Base-by-base conservation (phyloP, 2,888 invertebrate genomes). In the Thalpophila matura region DNA sequence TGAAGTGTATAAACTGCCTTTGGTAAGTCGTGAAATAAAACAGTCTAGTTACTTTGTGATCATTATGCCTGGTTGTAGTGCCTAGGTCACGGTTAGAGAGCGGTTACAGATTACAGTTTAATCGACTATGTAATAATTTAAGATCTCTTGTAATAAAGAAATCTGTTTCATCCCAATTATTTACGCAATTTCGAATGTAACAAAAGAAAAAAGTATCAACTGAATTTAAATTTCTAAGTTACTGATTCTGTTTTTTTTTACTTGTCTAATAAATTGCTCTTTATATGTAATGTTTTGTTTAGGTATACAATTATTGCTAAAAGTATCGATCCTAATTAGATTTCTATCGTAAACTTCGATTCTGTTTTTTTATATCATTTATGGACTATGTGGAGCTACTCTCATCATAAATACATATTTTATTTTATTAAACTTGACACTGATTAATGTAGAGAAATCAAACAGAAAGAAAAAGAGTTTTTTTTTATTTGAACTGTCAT, bases 371-470 rank as follows among this genome's bases (percentile, higher is more conserved):
- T 22, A 7, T 3, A 16, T 5, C 16, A 4, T 12, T 45, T 14
- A 24, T 26, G 4, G 24, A 4, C 9, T 6, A 18, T 18, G 1
- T 10, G 24, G 9, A n/a, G 0, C 1, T 20, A 12, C 12, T 20
- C 12, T 4, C 16, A 16, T 14, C 29, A 9, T 1, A 29, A 27
- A 4, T 22, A 37, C 7, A 9, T 6, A 0, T 22, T 24, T 16
- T 35, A 22, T 37, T 47, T 43, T 26, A 18, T 31, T 31, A 18
- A 61, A 24, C 43, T 33, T 71, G 64, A 62, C 64, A 50, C 43
- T 71, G 65, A 63, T 63, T 35, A 38, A 71, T 46, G n/a, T 31
- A 16, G 20, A 65, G 37, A 65, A 45, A 72, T 27, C 14, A 27
- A 27, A 50, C 18, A 22, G 7, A 24, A 14, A 45, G 5, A 61